These are phyloP conservation scores for Apistogramma diplotaenia DNA, from an alignment of 2,113 vertebrate species.

Conservation along the genomic window DNA sequence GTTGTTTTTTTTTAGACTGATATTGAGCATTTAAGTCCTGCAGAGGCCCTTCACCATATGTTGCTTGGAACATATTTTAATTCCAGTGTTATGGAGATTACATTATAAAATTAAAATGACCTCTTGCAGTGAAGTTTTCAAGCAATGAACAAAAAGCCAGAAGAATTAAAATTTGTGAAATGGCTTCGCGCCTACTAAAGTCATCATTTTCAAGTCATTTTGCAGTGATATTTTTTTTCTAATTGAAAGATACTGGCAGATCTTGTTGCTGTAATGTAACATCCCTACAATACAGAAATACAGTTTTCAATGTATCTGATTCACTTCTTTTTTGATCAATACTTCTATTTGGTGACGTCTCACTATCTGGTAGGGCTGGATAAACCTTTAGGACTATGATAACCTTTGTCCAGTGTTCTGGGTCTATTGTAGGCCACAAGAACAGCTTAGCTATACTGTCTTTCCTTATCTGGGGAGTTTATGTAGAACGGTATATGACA, in stretches of 20 bases:
- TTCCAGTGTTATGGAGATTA: neutral
- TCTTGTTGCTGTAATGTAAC: neutral
- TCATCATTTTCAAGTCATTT: neutral
- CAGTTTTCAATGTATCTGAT: neutral
- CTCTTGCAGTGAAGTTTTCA: neutral
- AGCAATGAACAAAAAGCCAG: neutral
- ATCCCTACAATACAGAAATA: neutral
- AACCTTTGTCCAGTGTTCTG: neutral
- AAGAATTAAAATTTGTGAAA: neutral
- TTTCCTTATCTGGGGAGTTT: neutral
- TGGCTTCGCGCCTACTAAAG: neutral
- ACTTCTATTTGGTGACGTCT: neutral
- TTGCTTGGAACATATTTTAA: constrained; percentile 4
- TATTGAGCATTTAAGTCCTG: constrained; percentile 22
- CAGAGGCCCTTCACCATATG: constrained; percentile 9
- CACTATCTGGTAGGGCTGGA: neutral
- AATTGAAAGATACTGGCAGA: neutral
- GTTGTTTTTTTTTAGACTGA: constrained; percentile 17
- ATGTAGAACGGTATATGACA: neutral
- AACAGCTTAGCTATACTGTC: neutral
- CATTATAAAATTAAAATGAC: constrained; percentile 8
- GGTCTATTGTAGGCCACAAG: neutral
- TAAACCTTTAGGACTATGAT: neutral
- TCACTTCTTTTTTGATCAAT: neutral
- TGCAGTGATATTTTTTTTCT: neutral